Percentiles rank a stretch among this genome's conserved stretches.
These are phyloP conservation scores for Listrodromus nycthemerus DNA, from an alignment of 2,888 invertebrate genomes.

Conservation along the genomic window DNA sequence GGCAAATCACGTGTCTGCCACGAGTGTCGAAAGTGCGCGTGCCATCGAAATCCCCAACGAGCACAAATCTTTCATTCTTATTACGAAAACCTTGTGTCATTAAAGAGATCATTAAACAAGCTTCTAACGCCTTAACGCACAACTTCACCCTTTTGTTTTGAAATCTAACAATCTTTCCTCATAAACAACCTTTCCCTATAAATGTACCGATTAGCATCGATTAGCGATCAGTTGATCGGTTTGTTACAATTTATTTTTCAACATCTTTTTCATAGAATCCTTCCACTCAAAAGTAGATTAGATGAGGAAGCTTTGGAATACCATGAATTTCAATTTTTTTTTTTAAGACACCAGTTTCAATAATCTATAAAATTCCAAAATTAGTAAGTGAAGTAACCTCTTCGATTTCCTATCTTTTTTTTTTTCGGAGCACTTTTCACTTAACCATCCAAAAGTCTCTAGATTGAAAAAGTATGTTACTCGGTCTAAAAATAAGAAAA, in stretches of 20 bases:
- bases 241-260: too few relatives aligned
- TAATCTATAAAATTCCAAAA: not conserved
- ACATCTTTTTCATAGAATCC: too few relatives aligned
- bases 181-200: constrained; percentile 9
- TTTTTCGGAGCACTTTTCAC: too few relatives aligned
- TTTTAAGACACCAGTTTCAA: not conserved
- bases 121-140: constrained; percentile 12
- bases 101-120: constrained; percentile 28
- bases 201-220: not conserved
- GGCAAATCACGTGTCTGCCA: constrained; percentile 22
- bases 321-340: too few relatives aligned
- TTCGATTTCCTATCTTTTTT: not conserved
- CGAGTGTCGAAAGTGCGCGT: constrained; percentile 38
- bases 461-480: not conserved
- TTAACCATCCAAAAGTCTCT: not conserved
- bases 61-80: constrained; percentile 62
- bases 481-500: not conserved
- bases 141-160: not conserved
- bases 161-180: not conserved
- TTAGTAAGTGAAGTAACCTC: not conserved
- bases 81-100: constrained; percentile 45
- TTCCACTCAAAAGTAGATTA: too few relatives aligned
- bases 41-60: constrained; percentile 54
- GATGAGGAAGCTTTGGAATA: too few relatives aligned
- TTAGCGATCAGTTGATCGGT: not conserved